Conservation (phyloP, 2,888 invertebrate genomes). For the Eupithecia inturbata region DNA sequence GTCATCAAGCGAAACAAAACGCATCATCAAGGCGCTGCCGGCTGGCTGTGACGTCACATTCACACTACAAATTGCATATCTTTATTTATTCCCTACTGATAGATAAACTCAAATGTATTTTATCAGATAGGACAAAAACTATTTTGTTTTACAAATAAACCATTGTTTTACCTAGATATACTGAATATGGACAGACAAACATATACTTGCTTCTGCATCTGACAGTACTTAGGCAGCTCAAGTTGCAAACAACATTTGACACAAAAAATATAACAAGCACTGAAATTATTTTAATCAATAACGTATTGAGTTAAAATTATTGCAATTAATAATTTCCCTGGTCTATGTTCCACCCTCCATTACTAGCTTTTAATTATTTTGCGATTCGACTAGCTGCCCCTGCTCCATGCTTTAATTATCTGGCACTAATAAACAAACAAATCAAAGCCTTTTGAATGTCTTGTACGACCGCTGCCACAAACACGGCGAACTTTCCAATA, state of each 20-base stretch:
- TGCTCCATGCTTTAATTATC: not conserved
- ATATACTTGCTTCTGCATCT: too few species aligned
- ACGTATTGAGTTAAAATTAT: not conserved
- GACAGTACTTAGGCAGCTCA: too few species aligned
- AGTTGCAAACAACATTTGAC: too few species aligned
- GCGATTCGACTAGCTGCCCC: not conserved
- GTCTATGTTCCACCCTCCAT: not conserved
- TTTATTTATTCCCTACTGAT: constrained; percentile 17
- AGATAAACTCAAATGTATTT: not conserved
- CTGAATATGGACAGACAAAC: too few species aligned
- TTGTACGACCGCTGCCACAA: constrained; percentile 15
- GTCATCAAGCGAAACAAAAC: constrained; percentile 39
- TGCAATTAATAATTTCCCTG: not conserved
- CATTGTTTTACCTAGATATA: not conserved
- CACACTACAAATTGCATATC: constrained; percentile 18
- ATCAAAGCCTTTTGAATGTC: constrained; percentile 15
- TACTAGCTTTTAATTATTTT: constrained; percentile 10
- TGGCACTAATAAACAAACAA: constrained; percentile 13
- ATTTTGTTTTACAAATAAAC: not conserved
- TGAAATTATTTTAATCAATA: too few species aligned
- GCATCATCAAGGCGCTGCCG: constrained; percentile 38
- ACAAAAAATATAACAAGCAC: too few species aligned
- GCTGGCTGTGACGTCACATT: constrained; percentile 34
- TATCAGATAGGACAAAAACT: not conserved
- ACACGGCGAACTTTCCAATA: constrained; percentile 3